phyloP scores from a whole-genome alignment of 1,140 invertebrate genomes.

The Tribolium castaneum region DNA sequence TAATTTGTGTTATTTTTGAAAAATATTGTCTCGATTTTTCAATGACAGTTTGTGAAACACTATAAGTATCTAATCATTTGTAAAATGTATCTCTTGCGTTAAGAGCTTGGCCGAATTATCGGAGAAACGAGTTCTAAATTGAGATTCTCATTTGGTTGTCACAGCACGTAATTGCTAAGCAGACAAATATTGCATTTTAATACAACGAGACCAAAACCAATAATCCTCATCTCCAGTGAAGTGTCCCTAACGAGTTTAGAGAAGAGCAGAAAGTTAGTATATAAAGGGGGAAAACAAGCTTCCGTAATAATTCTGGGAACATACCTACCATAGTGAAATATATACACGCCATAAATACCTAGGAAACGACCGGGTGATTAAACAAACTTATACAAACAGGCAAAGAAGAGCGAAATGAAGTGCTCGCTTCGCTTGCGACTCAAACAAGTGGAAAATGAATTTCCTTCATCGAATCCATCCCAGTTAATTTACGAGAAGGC shows the following conservation, averaged over 20 bases:
- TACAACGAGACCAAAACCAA: conserved; percentile 4
- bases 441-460: conserved; percentile 65
- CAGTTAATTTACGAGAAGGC: conserved; percentile 64
- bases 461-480: conserved; percentile 64
- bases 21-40: too few species aligned
- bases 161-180: not conserved
- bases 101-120: too few species aligned
- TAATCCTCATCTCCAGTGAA: conserved; percentile 37
- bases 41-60: too few species aligned
- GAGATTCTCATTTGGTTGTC: not conserved
- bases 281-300: conserved; percentile 23
- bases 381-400: conserved; percentile 51
- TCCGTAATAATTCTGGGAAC: conserved; percentile 14
- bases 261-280: conserved; percentile 30
- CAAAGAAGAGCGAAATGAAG: conserved; percentile 54
- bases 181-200: conserved; percentile 36
- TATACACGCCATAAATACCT: conserved; percentile 39
- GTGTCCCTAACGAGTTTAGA: conserved; percentile 22
- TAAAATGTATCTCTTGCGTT: too few species aligned
- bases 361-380: conserved; percentile 46
- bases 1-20: too few species aligned
- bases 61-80: too few species aligned
- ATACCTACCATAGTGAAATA: conserved; percentile 34
- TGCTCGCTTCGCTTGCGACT: conserved; percentile 60
- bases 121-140: too few species aligned